Conservation (phyloP, 2,888 invertebrate genomes). For the Meliscaeva auricollis region DNA sequence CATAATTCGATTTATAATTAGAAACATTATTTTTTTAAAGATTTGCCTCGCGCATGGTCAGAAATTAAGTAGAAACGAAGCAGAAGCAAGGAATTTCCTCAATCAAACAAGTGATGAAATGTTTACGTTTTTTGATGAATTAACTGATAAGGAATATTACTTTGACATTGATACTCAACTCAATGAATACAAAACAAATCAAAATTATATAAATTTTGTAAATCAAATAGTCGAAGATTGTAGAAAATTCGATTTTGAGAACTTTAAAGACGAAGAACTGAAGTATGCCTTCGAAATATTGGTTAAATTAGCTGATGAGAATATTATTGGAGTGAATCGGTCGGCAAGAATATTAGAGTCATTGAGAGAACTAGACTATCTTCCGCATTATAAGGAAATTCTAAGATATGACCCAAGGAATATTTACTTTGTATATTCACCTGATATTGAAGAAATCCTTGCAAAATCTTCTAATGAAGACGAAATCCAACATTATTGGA, state of each 20-base stretch:
- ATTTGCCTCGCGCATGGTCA: not conserved
- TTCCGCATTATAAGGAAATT: not conserved
- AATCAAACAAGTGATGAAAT: not conserved
- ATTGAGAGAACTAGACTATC: not conserved
- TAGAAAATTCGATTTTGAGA: not conserved
- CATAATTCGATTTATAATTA: too few species aligned
- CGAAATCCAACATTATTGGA: slow-evolving; percentile 68
- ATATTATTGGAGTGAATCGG: not conserved
- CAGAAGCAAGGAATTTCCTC: not conserved
- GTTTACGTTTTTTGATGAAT: not conserved
- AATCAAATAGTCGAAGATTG: not conserved
- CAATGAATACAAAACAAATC: not conserved
- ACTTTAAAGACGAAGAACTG: slow-evolving; percentile 1
- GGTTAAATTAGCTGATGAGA: not conserved
- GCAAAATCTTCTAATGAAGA: slow-evolving; percentile 22
- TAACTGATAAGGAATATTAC: not conserved
- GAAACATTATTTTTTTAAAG: too few species aligned
- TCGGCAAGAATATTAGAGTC: not conserved
- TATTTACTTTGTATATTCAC: not conserved
- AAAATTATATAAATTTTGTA: not conserved
- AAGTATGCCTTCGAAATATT: not conserved
- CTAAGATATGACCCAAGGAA: not conserved
- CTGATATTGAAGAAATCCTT: slow-evolving; percentile 49
- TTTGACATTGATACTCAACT: not conserved
- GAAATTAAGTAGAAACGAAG: not conserved